Base-by-base conservation (phyloP, 2,113 vertebrate genomes). In the cattle (Bos taurus) region DNA sequence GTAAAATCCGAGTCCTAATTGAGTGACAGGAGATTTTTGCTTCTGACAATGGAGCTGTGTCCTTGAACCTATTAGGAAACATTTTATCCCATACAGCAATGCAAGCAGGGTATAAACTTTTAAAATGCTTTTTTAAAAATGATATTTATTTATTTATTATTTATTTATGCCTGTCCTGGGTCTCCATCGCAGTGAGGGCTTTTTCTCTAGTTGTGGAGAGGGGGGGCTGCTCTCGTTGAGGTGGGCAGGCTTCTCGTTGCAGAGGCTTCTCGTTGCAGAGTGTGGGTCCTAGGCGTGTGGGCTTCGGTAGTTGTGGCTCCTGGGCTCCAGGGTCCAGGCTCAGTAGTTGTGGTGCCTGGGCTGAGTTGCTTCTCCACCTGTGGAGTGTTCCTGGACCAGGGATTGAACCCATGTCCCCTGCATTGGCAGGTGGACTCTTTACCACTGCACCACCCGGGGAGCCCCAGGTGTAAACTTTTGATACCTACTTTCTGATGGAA, bases 1-100 rank as follows among this genome's bases (percentile, higher is more conserved):
- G 0, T 95, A 50, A 95, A 67, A 82, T 56, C 28, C 5, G 77
- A 64, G 48, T 71, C 82, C 25, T 87, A 33, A 54, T 40, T 88
- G 90, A 97, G 52, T 83, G 50, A 30, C 83, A 7, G 0, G 82
- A 84, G 93, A 94, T 92, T 93, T 94, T 88, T 96, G 82, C 40
- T 86, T 81, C 56, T 48, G 54, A 21, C 90, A 40, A 36, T 50
- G 17, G 59, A 89, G 19, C 48, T 57, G 43, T 92, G 82, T 94
- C 43, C 71, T 82, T 82, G 64, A 97, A 25, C 46, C 28, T 83
- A 10, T 87, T 52, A 91, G 78, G 40, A 89, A 54, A 46, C 40
- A 33, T 93, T 93, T 88, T 78, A 83, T 96, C 46, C 57, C 71
- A 80, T 52, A 21, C 17, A 91, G 40, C 15, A 64, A 82, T 64